Evolutionary conservation across 2,113 vertebrate genomes (phyloP), one percentile per base, ranked within the genome.

Genomic region (Dipodomys stephensi): DNA sequence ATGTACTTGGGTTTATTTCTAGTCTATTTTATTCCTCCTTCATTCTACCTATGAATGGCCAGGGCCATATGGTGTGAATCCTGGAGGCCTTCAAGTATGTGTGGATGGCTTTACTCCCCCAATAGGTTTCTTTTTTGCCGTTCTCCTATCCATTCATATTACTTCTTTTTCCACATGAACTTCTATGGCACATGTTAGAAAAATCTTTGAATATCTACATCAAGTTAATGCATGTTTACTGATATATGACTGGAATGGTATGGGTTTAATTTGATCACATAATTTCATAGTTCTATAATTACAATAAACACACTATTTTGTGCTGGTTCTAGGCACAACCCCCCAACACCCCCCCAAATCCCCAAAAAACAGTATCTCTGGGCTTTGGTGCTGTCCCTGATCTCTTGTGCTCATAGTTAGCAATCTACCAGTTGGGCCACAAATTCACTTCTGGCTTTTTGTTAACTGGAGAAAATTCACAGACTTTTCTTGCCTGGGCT

Each of bases 81-180:
- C 35, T 0, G 12, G 53, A 3, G 23, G 77, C 46, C 77, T 74
- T 32, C 3, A 30, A 20, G 53, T 69, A 7, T 5, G 46, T 28
- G 35, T 78, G 1, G 22, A 13, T 8, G 64, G 32, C 0, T 4
- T 9, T 2, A 39, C 1, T 64, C 4, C 7, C 64, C 22, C 5
- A 11, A 49, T 0, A n/a, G 53, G 53, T 64, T 19, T 2, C 44
- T 27, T 62, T 49, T 49, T 60, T 5, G 16, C 18, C 16, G 28
- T 25, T 44, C 44, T 65, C 44, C 65, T 74, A 7, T 23, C 1
- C 49, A 60, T 83, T 83, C 15, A 62, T 73, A 28, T 8, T 25
- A 27, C 6, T 73, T 73, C 49, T 84, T 68, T 68, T 32, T 53
- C 15, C 68, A 79, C 4, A 9, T 8, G 72, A 83, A 57, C 27